Base-by-base conservation (phyloP, 2,888 invertebrate genomes). In the Timandra comae region DNA sequence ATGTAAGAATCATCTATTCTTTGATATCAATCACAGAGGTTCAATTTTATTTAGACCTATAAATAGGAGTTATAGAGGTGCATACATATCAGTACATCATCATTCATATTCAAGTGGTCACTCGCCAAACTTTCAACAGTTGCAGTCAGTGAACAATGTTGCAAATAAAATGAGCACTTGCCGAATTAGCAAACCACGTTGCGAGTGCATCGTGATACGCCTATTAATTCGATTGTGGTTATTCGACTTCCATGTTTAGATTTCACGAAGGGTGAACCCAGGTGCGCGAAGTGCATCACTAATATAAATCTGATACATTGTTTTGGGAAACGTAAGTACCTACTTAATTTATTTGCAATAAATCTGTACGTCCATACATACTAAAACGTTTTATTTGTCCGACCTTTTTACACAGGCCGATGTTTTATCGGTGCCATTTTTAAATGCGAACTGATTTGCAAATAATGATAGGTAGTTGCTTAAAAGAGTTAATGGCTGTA, bases 81-180 rank as follows among this genome's bases (percentile, higher is more conserved):
- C n/a, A n/a, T n/a, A n/a, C n/a, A n/a, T n/a, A n/a, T n/a, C n/a
- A n/a, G n/a, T n/a, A n/a, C n/a, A n/a, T n/a, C n/a, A n/a, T 16
- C 41, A 52, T 57, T 59, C 52, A 45, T 56, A 67, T 70, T 67
- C 66, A 61, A 16, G 16, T 6, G 53, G 50, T 54, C 61, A 56
- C 58, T 54, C 41, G 40, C 43, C 42, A 57, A 60, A 70, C 69
- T 71, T 75, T 77, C 71, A 67, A 72, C 51, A 46, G 47, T 55
- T 70, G 63, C 61, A 63, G 42, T 66, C 64, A 52, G 58, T 51
- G 56, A 55, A 75, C 74, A 76, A 70, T 75, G 76, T 79, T 68
- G 77, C 72, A 62, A 74, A 74, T 63, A 51, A 53, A 65, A 63
- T 59, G 58, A 55, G 52, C 43, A 44, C 35, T 53, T 38, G 50